phyloP scores from a whole-genome alignment of 2,113 vertebrate genomes.

The Garra rufa region DNA sequence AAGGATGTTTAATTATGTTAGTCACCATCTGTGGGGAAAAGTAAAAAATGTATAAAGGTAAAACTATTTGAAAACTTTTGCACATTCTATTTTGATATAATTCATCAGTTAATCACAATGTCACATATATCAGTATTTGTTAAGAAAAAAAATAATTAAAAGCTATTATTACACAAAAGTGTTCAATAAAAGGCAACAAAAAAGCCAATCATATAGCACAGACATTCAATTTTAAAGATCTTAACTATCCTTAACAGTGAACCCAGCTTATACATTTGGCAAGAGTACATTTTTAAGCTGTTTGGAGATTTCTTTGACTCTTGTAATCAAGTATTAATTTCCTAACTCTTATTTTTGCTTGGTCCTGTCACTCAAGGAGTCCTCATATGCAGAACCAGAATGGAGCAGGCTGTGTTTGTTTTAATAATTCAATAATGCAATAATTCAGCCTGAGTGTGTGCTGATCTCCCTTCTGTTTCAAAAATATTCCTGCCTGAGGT shows the following conservation, averaged over 20 bases:
- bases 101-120: not conserved
- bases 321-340: slow-evolving; percentile 10
- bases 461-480: slow-evolving; percentile 22
- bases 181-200: not conserved
- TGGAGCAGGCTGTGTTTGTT: slow-evolving; percentile 3
- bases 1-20: slow-evolving; percentile 21
- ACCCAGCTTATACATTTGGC: not conserved
- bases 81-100: no score
- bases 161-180: not conserved
- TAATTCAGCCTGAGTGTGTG: slow-evolving; percentile 19
- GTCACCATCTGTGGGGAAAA: not conserved
- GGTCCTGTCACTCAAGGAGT: not conserved
- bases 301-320: not conserved
- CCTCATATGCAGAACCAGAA: slow-evolving; percentile 7
- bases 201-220: no score
- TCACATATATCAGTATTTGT: not conserved
- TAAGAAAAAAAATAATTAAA: not conserved
- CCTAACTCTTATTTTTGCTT: not conserved
- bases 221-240: no score
- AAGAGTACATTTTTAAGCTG: not conserved
- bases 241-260: not conserved
- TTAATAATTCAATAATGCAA: slow-evolving; percentile 25
- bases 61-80: slow-evolving; percentile 5
- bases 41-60: not conserved
- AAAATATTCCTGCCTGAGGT: slow-evolving; percentile 11